phyloP scores from a whole-genome alignment of 2,888 invertebrate species.

The Andrena hattorfiana region DNA sequence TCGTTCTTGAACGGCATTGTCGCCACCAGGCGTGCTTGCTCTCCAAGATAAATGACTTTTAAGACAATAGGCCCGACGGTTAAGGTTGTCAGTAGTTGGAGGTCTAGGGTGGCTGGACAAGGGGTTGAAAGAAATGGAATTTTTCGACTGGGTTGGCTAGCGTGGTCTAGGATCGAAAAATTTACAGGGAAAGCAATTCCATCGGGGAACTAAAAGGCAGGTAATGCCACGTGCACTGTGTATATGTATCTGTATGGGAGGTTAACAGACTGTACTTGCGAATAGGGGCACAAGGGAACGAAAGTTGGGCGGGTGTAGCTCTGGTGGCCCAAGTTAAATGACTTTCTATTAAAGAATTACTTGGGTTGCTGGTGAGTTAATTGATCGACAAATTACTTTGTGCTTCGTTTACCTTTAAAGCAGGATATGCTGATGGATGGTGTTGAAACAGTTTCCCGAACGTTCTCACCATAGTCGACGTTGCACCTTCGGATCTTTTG shows the following conservation, averaged over 20 bases:
- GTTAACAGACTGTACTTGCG: too few relatives aligned
- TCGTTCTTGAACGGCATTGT: conserved; percentile 68
- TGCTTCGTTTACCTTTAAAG: conserved; percentile 33
- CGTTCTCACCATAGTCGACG: too few relatives aligned
- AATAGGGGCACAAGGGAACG: neutral
- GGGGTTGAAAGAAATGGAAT: conserved; percentile 38
- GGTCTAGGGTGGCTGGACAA: conserved; percentile 30
- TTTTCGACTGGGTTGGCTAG: neutral
- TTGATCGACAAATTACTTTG: conserved; percentile 52
- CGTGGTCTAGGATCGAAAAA: too few relatives aligned
- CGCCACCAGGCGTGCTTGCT: conserved; percentile 52
- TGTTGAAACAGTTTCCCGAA: neutral
- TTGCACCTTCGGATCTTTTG: too few relatives aligned
- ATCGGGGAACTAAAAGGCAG: too few relatives aligned
- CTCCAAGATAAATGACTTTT: conserved; percentile 70
- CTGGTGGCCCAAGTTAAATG: conserved; percentile 36
- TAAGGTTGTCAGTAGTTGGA: conserved; percentile 57
- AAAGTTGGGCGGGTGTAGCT: neutral
- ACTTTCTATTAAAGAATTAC: conserved; percentile 40
- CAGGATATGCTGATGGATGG: conserved; percentile 14
- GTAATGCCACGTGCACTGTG: neutral
- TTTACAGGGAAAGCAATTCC: too few relatives aligned
- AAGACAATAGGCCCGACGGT: conserved; percentile 67
- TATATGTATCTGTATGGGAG: neutral
- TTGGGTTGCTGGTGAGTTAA: conserved; percentile 46